phyloP scores from a whole-genome alignment of 2,888 invertebrate genomes.

The Druceiella hillmani region DNA sequence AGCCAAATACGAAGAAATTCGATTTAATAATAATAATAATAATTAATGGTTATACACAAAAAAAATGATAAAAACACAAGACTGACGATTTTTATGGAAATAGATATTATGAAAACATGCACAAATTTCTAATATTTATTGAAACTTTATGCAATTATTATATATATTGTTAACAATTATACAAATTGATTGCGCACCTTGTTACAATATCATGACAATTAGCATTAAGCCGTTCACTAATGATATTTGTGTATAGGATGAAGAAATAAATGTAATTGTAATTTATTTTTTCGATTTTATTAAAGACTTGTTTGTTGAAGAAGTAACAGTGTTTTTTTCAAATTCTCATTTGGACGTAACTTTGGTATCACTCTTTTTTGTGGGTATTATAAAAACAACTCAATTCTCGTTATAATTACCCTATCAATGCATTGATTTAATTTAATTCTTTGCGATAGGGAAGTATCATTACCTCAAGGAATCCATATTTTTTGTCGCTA shows the following conservation, averaged over 20 bases:
- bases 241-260: slow-evolving; percentile 40
- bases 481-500: too few species aligned
- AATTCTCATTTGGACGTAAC: slow-evolving; percentile 33
- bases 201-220: slow-evolving; percentile 54
- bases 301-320: slow-evolving; percentile 55
- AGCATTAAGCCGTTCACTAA: slow-evolving; percentile 40
- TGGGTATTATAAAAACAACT: slow-evolving; percentile 20
- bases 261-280: slow-evolving; percentile 38
- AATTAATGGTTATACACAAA: too few species aligned
- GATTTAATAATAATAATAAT: too few species aligned
- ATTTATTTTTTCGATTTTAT: slow-evolving; percentile 48
- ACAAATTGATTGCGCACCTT: slow-evolving; percentile 39
- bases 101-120: slow-evolving; percentile 43
- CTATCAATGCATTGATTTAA: too few species aligned
- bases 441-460: too few species aligned
- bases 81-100: slow-evolving; percentile 54
- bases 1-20: slow-evolving; percentile 45
- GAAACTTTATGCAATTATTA: slow-evolving; percentile 20
- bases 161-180: slow-evolving; percentile 29
- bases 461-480: too few species aligned
- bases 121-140: slow-evolving; percentile 40
- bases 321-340: slow-evolving; percentile 36
- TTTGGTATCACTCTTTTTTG: slow-evolving; percentile 24
- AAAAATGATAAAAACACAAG: slow-evolving; percentile 46
- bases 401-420: too few species aligned